These are phyloP conservation scores for Agapostemon virescens DNA, from an alignment of 2,888 invertebrate species.

Conservation along the genomic window DNA sequence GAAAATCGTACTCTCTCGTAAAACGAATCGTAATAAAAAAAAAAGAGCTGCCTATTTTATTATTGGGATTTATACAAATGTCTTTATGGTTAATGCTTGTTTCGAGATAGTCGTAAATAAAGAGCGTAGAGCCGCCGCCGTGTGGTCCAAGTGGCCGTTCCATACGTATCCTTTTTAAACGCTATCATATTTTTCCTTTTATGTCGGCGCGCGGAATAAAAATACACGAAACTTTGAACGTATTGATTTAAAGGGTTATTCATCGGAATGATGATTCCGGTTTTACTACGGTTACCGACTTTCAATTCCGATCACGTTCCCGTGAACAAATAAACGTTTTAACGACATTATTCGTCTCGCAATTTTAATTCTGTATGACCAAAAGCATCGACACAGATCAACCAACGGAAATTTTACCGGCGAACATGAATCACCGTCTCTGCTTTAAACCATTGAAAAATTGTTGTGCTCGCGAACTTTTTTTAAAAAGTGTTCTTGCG, in stretches of 20 bases:
- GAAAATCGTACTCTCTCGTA: not conserved
- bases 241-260: slow-evolving; percentile 2
- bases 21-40: slow-evolving; percentile 5
- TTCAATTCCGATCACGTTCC: slow-evolving; percentile 5
- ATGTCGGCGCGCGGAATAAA: not conserved
- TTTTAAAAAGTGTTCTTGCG: not conserved
- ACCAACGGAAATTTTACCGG: not conserved
- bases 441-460: not conserved
- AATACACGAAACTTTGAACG: not conserved
- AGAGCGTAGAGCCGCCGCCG: not conserved
- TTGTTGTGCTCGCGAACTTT: not conserved
- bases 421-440: not conserved
- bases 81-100: slow-evolving; percentile 5
- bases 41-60: not conserved
- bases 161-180: not conserved
- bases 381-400: not conserved
- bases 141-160: not conserved
- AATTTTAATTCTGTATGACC: not conserved
- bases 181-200: slow-evolving; percentile 4
- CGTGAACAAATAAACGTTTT: not conserved
- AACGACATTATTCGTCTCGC: not conserved
- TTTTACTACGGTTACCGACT: not conserved
- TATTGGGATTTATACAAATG: slow-evolving; percentile 7
- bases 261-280: not conserved
- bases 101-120: not conserved